Base-by-base conservation (phyloP, 2,113 vertebrate genomes). In the Chlorodrepanis virens region DNA sequence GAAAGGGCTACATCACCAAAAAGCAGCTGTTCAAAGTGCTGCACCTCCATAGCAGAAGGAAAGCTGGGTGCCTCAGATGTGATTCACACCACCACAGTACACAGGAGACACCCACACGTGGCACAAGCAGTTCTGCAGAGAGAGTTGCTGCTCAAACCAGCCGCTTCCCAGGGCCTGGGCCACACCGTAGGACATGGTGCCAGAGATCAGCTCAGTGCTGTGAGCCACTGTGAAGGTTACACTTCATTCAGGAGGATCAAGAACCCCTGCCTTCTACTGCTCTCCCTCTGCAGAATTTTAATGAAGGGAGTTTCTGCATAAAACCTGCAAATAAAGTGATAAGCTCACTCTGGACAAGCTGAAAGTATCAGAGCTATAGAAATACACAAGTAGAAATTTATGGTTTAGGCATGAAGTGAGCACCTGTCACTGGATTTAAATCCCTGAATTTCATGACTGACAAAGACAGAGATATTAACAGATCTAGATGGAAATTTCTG, bases 131-230 rank as follows among this genome's bases (percentile, higher is more conserved):
- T 2, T 83, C 70, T 56, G 44, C 0, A 82, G 33, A 40, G 37
- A 57, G 40, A 59, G 42, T 0, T 81, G 61, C 61, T 60, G 23
- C 44, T 44, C 29, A 78, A 54, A 59, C 7, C 60, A 78, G 13
- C 7, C 12, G 7, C 23, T 31, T 42, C 42, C 49, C 75, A 59
- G 40, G 19, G n/a, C 37, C 47, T 12, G 70, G 70, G 25, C 27
- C 21, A 11, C 20, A 47, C 3, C 54, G 28, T 12, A 12, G 7
- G 16, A 9, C 11, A 19, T 0, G 10, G 9, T 21, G 4, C 2
- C 23, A 68, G 31, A 5, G 5, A 14, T 6, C 7, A 50, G 65
- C 56, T n/a, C 64, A 44, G 35, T 0, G 35, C 49, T 57, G 25
- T 6, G 2, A 37, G 49, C 44, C 9, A 12, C 27, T 53, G 52